phyloP scores from a whole-genome alignment of 2,113 vertebrate genomes.

The Phasianus colchicus region DNA sequence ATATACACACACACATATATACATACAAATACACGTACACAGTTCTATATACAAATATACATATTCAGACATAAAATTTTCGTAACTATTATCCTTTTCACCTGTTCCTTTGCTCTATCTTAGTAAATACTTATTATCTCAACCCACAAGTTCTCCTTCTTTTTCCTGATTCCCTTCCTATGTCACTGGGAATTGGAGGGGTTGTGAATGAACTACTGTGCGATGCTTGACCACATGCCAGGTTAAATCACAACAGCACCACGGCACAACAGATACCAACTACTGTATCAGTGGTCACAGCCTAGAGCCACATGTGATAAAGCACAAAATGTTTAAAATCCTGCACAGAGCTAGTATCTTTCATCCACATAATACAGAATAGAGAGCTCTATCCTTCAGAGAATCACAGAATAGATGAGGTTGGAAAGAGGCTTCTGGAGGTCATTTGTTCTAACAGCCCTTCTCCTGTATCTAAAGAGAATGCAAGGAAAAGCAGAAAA shows the following conservation, averaged over 20 bases:
- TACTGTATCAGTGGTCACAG: background rate
- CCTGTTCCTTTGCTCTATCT: too few relatives aligned
- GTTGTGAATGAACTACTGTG: too few relatives aligned
- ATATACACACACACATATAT: too few relatives aligned
- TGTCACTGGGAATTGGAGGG: too few relatives aligned
- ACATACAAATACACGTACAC: too few relatives aligned
- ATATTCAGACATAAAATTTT: too few relatives aligned
- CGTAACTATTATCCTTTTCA: too few relatives aligned
- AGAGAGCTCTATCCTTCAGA: background rate
- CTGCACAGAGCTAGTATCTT: background rate
- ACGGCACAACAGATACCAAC: background rate
- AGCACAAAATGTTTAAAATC: background rate
- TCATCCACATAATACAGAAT: background rate
- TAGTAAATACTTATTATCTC: too few relatives aligned
- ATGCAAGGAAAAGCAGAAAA: background rate
- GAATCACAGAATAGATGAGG: background rate
- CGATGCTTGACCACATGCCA: too few relatives aligned
- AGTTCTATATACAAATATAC: too few relatives aligned
- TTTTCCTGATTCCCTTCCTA: too few relatives aligned
- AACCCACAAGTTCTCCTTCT: too few relatives aligned
- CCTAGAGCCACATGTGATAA: rapidly evolving
- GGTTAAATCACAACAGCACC: background rate
- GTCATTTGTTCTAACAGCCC: background rate
- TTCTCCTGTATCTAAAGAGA: background rate
- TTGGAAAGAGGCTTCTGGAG: background rate